These are phyloP conservation scores for Nasonovia ribisnigri DNA, from an alignment of 2,888 invertebrate genomes.

Conservation along the genomic window DNA sequence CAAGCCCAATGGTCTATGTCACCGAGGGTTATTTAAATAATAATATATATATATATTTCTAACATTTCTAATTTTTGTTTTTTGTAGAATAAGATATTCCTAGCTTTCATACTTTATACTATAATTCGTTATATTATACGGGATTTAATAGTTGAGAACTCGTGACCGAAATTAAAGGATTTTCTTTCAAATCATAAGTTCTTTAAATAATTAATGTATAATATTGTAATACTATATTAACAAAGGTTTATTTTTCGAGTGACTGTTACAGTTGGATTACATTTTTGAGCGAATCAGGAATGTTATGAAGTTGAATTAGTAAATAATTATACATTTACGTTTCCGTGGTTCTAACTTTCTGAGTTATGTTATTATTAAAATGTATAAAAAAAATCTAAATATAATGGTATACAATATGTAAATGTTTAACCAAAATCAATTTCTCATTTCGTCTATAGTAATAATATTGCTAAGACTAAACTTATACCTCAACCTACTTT, in stretches of 20 bases:
- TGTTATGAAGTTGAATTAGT: background rate
- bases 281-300: background rate
- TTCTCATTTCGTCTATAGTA: background rate
- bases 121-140: background rate
- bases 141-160: background rate
- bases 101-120: no score
- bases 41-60: no score
- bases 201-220: background rate
- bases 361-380: background rate
- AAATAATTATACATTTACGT: background rate
- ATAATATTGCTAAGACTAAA: background rate
- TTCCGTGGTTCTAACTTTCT: background rate
- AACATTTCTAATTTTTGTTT: background rate
- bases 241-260: background rate
- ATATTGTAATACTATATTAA: background rate
- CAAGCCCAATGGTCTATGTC: no score
- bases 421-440: background rate
- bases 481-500: background rate
- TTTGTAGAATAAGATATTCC: no score
- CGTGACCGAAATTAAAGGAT: background rate
- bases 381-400: background rate
- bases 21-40: no score
- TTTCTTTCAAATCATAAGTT: background rate
- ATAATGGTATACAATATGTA: background rate
- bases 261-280: background rate